These are phyloP conservation scores for Sminthurinus aureus DNA, from an alignment of 2,888 invertebrate species.

Conservation along the genomic window DNA sequence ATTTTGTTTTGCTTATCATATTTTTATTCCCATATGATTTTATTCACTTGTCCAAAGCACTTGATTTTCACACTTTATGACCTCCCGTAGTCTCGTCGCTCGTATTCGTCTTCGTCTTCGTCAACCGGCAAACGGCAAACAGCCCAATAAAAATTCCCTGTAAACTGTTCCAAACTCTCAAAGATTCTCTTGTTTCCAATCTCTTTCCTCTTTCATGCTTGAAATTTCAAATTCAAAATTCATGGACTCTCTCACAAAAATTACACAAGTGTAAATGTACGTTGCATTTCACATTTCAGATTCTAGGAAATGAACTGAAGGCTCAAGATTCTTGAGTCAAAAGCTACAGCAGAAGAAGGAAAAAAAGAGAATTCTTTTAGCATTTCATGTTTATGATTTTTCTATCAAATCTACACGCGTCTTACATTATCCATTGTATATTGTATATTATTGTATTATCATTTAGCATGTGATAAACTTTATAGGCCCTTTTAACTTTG, in stretches of 20 bases:
- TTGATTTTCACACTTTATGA: conserved; percentile 38
- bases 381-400: background rate
- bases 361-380: too few species aligned
- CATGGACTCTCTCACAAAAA: too few species aligned
- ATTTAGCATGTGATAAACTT: background rate
- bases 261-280: background rate
- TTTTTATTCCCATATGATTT: background rate
- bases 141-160: background rate
- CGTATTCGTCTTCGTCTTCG: background rate
- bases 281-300: background rate
- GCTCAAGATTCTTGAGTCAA: background rate
- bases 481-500: too few species aligned
- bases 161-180: too few species aligned
- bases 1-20: conserved; percentile 6
- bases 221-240: too few species aligned
- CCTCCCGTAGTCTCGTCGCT: conserved; percentile 21
- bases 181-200: background rate
- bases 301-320: background rate
- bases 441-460: too few species aligned
- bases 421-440: background rate
- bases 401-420: background rate
- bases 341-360: background rate
- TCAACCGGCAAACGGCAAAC: background rate
- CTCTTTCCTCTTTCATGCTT: background rate
- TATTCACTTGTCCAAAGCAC: conserved; percentile 14